Conservation (phyloP, 2,888 invertebrate species). For the Choristoneura rosaceana region DNA sequence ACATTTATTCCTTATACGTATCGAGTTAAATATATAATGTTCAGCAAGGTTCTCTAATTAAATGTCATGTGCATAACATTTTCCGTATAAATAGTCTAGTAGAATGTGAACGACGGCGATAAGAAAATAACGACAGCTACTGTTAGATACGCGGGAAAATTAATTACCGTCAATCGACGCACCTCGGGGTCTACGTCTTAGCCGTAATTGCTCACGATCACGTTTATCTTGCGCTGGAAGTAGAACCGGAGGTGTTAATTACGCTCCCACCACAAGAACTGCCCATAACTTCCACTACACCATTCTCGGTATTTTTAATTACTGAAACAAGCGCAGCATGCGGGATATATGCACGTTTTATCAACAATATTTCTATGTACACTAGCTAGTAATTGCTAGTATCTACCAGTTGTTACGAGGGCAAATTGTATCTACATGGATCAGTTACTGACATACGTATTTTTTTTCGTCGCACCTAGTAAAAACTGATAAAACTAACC, state of each 20-base stretch:
- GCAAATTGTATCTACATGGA: neutral
- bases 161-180: conserved; percentile 39
- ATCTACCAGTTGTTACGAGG: neutral
- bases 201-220: conserved; percentile 26
- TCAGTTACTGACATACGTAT: neutral
- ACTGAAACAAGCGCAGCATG: conserved; percentile 31
- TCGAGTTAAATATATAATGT: conserved; percentile 69
- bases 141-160: conserved; percentile 59
- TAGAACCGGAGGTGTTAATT: conserved; percentile 32
- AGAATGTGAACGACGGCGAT: conserved; percentile 64
- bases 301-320: conserved; percentile 38
- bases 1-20: conserved; percentile 77
- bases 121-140: conserved; percentile 55
- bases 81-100: conserved; percentile 68
- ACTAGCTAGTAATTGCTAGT: neutral
- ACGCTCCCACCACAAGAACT: conserved; percentile 28
- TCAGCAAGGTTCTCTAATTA: conserved; percentile 70
- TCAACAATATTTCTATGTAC: conserved; percentile 11
- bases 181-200: conserved; percentile 6
- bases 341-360: conserved; percentile 13
- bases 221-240: conserved; percentile 27
- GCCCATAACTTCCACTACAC: conserved; percentile 28
- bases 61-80: conserved; percentile 71
- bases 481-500: too few relatives aligned
- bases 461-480: neutral